Evolutionary conservation across 2,113 vertebrate species (phyloP).

Genomic region (Pogona vitticeps): DNA sequence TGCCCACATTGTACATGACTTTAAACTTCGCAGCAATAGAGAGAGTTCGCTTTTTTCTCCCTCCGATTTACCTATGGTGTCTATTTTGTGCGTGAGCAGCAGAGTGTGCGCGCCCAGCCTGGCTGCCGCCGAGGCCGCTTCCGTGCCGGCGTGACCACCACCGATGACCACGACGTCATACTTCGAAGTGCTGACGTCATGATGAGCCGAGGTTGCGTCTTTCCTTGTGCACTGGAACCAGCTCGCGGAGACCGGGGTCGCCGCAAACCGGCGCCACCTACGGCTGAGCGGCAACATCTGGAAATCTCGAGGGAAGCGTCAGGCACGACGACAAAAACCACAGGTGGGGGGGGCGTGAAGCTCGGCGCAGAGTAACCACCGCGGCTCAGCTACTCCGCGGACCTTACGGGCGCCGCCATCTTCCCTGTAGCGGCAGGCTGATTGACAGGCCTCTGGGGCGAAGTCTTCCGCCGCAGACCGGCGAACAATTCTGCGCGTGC

Average conservation of each 20-base stretch:
- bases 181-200: neutral
- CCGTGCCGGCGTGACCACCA: conserved; percentile 91
- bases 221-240: neutral
- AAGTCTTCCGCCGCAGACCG: too few species aligned
- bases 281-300: conserved; percentile 52
- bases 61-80: conserved; percentile 81
- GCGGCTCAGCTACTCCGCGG: accelerated
- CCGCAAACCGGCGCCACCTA: conserved; percentile 18
- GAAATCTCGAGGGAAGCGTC: neutral
- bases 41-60: too few species aligned
- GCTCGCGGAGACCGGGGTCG: neutral
- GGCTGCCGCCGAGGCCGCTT: conserved; percentile 88
- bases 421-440: neutral
- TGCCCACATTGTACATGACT: neutral
- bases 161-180: conserved; percentile 92
- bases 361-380: accelerated
- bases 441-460: neutral
- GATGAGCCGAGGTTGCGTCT: neutral
- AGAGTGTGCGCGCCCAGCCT: conserved; percentile 86
- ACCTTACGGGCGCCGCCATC: neutral
- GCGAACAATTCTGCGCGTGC: neutral
- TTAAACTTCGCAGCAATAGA: neutral
- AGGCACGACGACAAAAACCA: neutral
- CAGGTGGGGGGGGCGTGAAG: neutral
- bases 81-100: conserved; percentile 87